Evolutionary conservation across 2,797 vertebrate species (phyloP).

Genomic region (Columba guinea): DNA sequence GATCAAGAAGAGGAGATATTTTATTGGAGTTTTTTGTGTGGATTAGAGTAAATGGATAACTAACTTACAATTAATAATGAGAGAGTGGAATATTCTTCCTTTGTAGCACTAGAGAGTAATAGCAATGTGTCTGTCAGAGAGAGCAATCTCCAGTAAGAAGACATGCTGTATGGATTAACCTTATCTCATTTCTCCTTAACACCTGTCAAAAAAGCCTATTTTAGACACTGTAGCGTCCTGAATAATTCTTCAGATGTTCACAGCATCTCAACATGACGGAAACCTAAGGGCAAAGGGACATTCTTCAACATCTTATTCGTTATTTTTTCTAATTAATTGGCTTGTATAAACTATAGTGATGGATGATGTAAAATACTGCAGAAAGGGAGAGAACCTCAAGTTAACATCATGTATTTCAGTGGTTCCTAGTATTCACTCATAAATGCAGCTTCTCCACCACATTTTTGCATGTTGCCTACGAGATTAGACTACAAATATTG

Average conservation of each 20-base stretch:
- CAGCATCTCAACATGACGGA: conserved; percentile 41
- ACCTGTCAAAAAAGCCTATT: conserved; percentile 77
- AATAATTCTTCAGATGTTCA: conserved; percentile 53
- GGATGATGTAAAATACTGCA: background rate
- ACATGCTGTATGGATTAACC: conserved; percentile 69
- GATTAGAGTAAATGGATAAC: background rate
- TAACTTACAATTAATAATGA: conserved; percentile 11
- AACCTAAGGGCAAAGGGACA: conserved; percentile 14
- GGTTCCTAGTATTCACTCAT: background rate
- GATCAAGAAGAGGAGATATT: conserved; percentile 71
- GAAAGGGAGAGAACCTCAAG: background rate
- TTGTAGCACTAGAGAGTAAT: background rate
- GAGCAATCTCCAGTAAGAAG: conserved; percentile 46
- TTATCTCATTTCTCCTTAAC: conserved; percentile 71
- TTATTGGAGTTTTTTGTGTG: conserved; percentile 57
- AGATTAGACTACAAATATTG: background rate
- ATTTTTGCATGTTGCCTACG: background rate
- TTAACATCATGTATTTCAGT: background rate
- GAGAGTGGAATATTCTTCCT: conserved; percentile 17
- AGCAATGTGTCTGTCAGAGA: conserved; percentile 46
- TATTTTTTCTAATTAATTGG: background rate
- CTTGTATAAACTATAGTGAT: background rate
- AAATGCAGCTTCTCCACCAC: background rate
- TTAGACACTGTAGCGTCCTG: conserved; percentile 65
- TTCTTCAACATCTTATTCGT: background rate